Evolutionary conservation across 2,888 invertebrate species (phyloP), one percentile per base, ranked within the genome.

Genomic region (Mycogona germanica): DNA sequence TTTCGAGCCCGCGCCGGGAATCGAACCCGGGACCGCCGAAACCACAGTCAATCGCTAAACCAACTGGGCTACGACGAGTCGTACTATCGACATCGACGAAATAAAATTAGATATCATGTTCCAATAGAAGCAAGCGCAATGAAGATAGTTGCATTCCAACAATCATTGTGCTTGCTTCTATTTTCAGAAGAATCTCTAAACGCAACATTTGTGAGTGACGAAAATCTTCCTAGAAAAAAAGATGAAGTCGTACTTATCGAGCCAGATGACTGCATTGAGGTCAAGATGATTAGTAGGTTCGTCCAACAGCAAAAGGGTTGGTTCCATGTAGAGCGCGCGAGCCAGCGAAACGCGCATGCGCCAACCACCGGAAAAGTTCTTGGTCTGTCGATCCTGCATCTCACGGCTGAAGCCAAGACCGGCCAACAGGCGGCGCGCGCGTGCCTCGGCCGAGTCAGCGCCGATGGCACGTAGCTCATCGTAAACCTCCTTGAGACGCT

Each of bases 261-360:
- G 77, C 98, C 98, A 98, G 76, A 99, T 99, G 48, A 98, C 98
- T 60, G 98, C 98, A 67, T 98, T 99, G 55, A 98, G 76, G 77
- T 98, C 98, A 64, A 98, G 82, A 73, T 98, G 98, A 74, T 99
- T 98, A 0, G 98, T 98, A 60, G 98, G 98, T 77, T 98, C 98
- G 73, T 99, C 98, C 30, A 98, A 81, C 69, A 99, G 76, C 26
- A 98, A 73, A n/a, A 98, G 73, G 1, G 97, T 96, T 0, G 98
- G 98, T 71, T 97, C 97, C 57, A 99, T 76, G 68, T 95, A 98
- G 21, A 99, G 74, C 2, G 98, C 97, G 68, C 96, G 48, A 1
- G 96, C 97, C 40, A 98, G 73, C 0, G 96, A 97, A 3, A 98
- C 96, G 66, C 98, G 82, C 98, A 99, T 99, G 60, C 98, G 78